These are phyloP conservation scores for Hyaena hyaena DNA, from an alignment of 2,113 vertebrate species.

Conservation along the genomic window DNA sequence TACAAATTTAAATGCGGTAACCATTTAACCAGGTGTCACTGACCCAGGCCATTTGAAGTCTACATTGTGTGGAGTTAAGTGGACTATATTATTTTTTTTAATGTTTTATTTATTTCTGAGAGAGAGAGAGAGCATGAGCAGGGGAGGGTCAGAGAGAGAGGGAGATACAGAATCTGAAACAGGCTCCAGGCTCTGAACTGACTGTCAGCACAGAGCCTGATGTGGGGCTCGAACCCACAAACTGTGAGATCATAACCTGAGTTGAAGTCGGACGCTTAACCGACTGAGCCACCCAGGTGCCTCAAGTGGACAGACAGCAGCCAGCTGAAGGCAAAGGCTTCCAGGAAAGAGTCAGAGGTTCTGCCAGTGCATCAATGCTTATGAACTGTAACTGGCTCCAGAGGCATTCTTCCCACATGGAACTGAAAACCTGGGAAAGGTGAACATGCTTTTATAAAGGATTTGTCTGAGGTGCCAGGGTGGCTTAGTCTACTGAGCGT, in stretches of 20 bases:
- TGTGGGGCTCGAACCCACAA: too few relatives aligned
- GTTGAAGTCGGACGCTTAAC: too few relatives aligned
- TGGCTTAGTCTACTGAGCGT: too few relatives aligned
- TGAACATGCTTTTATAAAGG: not conserved
- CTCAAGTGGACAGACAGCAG: not conserved
- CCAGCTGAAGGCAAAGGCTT: not conserved
- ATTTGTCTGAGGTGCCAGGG: not conserved
- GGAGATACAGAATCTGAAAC: too few relatives aligned
- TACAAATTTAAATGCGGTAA: not conserved
- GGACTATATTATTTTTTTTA: not conserved
- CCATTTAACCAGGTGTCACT: not conserved
- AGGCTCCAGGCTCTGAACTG: too few relatives aligned
- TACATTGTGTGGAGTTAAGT: not conserved
- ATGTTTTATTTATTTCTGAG: too few relatives aligned
- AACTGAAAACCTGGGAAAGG: not conserved
- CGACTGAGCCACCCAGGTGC: too few relatives aligned
- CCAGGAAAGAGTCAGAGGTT: not conserved
- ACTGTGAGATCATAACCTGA: too few relatives aligned
- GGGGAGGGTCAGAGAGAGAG: too few relatives aligned
- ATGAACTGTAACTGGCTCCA: not conserved
- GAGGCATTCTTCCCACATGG: not conserved
- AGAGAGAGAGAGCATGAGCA: too few relatives aligned
- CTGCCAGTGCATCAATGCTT: accelerated
- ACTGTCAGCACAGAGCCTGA: too few relatives aligned
- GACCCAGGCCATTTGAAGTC: not conserved